Evolutionary conservation across 2,113 vertebrate genomes (phyloP), one percentile per base, ranked within the genome.

Genomic region (Catharus minimus): DNA sequence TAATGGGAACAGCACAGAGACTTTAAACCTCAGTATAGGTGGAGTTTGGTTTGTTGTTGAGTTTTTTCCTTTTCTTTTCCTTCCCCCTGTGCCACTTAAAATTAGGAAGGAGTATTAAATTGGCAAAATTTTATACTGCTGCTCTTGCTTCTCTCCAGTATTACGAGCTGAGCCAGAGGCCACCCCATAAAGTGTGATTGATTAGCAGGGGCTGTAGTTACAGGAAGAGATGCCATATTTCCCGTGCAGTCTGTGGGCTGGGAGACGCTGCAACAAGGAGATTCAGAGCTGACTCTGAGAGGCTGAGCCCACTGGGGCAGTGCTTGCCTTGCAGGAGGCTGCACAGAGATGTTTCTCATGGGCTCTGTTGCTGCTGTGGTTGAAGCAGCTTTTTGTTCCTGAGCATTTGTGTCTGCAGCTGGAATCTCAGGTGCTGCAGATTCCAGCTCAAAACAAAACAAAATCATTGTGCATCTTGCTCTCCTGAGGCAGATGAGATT

Each of bases 71-170:
- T 11, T 33, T 7, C 1, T 16, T 44, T 5, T 1, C 5, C 3
- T 4, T 5, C 2, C 10, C 6, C 4, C 4, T 5, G 13, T 81
- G 60, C 71, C 58, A 66, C 90, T 97, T 97, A 92, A 91, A 94
- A 76, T 94, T 91, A 95, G 62, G 84, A 85, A 92, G 66, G 94
- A 88, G 94, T 93, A 89, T 96, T 97, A 96, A 96, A 93, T 66
- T 86, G 88, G 84, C 68, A 92, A 89, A 94, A 65, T 58, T 82
- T 95, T 86, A 77, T 95, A 85, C 86, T 89, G 90, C 91, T 92
- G 75, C 91, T 24, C 61, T 77, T 90, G 82, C 67, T 60, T 77
- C 78, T 97, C 92, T 90, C 75, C 22, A n/a, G 86, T 41, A 7
- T 82, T 91, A 83, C 15, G 88, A 95, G 89, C 94, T 93, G 94